phyloP scores from a whole-genome alignment of 1,140 invertebrate genomes.

The Microplitis demolitor region DNA sequence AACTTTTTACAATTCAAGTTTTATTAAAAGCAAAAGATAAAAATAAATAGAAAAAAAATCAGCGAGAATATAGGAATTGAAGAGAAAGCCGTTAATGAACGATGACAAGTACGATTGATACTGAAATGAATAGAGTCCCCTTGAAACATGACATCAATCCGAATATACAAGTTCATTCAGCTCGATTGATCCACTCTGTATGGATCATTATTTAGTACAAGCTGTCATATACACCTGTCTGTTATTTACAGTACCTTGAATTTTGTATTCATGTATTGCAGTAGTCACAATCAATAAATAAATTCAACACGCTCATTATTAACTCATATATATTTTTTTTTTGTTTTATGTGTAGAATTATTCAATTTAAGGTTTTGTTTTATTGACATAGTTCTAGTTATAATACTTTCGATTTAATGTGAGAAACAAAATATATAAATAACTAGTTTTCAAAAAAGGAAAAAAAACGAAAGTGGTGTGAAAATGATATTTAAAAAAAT shows the following conservation, averaged over 20 bases:
- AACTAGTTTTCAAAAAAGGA: no score
- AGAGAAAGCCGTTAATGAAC: background rate
- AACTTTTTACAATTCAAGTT: background rate
- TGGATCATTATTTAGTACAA: slow-evolving; percentile 9
- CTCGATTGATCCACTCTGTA: background rate
- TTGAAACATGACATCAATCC: background rate
- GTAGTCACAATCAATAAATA: no score
- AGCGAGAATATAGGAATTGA: background rate
- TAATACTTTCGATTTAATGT: no score
- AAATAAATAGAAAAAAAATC: background rate
- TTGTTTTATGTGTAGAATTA: background rate
- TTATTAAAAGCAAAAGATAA: background rate
- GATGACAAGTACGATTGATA: slow-evolving; percentile 1
- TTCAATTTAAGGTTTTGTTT: background rate
- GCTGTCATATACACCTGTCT: slow-evolving; percentile 9
- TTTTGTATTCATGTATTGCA: no score
- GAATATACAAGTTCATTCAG: slow-evolving; percentile 8
- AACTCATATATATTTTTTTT: no score
- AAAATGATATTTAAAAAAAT: no score
- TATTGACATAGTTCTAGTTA: no score
- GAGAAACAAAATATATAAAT: no score
- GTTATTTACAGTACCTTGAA: no score
- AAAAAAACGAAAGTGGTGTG: no score
- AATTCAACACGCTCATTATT: no score
- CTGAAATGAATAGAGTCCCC: background rate